Base-by-base conservation (phyloP, 2,888 invertebrate genomes). In the Sphaerophoria taeniata region DNA sequence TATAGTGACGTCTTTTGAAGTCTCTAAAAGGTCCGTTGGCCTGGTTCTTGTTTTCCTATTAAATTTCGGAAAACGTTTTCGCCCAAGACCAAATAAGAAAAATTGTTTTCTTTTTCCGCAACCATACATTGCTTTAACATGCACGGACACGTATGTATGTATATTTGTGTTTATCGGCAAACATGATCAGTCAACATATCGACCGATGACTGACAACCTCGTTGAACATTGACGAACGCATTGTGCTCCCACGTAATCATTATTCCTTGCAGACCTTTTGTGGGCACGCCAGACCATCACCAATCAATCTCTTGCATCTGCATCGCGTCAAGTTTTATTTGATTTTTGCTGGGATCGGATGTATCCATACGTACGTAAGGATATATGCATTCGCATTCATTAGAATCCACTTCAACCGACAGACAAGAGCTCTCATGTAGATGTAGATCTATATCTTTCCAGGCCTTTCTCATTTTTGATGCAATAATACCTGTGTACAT, bases 181-280 rank as follows among this genome's bases (percentile, higher is more conserved):
- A 73, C 72, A 63, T 70, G 73, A 77, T 82, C 69, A 69, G 77
- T 77, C 67, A 73, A 63, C 55, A 58, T 70, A 60, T 34, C 47
- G 65, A 61, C 7, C 71, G 47, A 70, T 43, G 53, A 53, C 36
- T 16, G 67, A 51, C 78, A 78, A 71, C 67, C 79, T 55, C 67
- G 75, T 84, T 75, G 60, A 84, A 84, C 74, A 83, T 79, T 83
- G 78, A 83, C 71, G 83, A 84, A 79, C 60, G 58, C 65, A 53
- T 75, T 78, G 56, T 75, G 83, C 79, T 67, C 39, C 67, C 78
- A 79, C 74, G 67, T 83, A 77, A 39, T 77, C 51, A 71, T 76
- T 61, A 67, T 81, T 49, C 63, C 63, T 80, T 45, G 63, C 47
- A 33, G 45, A 9, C 51, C 31, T 58, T 36, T 45, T 16, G 16